phyloP scores from a whole-genome alignment of 2,888 invertebrate species.

The Stegana nigrithorax region DNA sequence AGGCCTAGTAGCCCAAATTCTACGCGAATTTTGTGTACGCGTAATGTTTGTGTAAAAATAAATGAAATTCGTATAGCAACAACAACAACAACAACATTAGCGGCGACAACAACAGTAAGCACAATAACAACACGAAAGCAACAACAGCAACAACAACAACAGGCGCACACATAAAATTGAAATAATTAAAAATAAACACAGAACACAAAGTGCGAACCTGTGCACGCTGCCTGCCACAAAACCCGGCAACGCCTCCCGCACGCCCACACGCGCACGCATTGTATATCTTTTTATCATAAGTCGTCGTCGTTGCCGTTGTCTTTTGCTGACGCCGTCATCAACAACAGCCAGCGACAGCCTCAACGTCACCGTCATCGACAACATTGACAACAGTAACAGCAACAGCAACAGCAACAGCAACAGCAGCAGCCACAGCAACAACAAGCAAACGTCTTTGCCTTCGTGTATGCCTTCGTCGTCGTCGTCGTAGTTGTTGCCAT shows the following conservation, averaged over 20 bases:
- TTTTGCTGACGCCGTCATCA: no score
- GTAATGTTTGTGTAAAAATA: conserved; percentile 9
- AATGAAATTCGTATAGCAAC: conserved; percentile 23
- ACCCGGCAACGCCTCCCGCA: conserved; percentile 26
- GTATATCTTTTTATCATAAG: conserved; percentile 26
- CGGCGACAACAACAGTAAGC: no score
- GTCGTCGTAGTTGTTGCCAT: not conserved
- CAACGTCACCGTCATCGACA: not conserved
- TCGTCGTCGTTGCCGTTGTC: no score
- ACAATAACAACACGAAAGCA: conserved; percentile 24
- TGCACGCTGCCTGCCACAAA: conserved; percentile 33
- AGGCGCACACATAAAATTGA: conserved; percentile 38
- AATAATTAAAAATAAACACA: conserved; percentile 59
- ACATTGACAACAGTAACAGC: not conserved
- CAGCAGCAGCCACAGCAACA: conserved; percentile 7
- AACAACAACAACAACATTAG: conserved; percentile 9
- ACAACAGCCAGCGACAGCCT: not conserved
- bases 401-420: conserved; percentile 17
- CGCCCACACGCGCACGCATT: conserved; percentile 17
- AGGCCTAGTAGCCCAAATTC: conserved; percentile 61
- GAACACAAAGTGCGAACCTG: conserved; percentile 33
- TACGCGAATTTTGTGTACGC: no score
- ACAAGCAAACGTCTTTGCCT: conserved; percentile 17
- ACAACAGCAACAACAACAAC: conserved; percentile 28
- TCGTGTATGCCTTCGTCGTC: conserved; percentile 25